Evolutionary conservation across 1,140 invertebrate species (phyloP), one percentile per base, ranked within the genome.

Genomic region (Drosophila gunungcola): DNA sequence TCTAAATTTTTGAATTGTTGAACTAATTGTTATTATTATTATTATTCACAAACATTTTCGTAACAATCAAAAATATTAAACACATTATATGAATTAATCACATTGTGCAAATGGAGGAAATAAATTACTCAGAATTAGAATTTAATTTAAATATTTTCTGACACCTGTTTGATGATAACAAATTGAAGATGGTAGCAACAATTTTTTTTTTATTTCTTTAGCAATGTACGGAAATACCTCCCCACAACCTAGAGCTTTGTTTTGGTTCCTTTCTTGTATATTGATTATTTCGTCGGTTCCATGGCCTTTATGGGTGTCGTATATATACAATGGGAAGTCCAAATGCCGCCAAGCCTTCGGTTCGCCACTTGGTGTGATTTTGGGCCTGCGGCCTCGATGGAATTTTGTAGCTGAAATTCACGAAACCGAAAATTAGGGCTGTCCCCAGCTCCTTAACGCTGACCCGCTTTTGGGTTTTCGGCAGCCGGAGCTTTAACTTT

Each of bases 381-480:
- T 54, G 36, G 64, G 64, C 9, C 38, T 43, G 32, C 46, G 64
- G 45, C 60, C 60, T 52, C 64, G 13, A 67, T 38, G 64, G 65
- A 29, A 56, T 56, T 70, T 69, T 49, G 67, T 69, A 69, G 67
- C 67, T 56, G 65, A 56, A 70, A 27, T 56, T 69, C 67, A 70
- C 63, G 63, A 70, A 56, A 70, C 63, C 63, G n/a, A 55, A 70
- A 70, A 68, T 46, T 68, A 68, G 48, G 49, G 11, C 67, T 69
- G 42, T 67, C 46, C 64, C 64, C 60, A 52, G 38, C 60, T 70
- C 42, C 51, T 56, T 69, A n/a, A 32, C 29, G 16, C 34, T 69
- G 67, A 69, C 67, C 63, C 64, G 41, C 29, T 70, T 67, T 63
- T 32, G 27, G 63, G 58, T 46, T 63, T 49, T 49, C 21, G 45